phyloP scores from a whole-genome alignment of 2,797 vertebrate species.

The Pangasius larnaudii region DNA sequence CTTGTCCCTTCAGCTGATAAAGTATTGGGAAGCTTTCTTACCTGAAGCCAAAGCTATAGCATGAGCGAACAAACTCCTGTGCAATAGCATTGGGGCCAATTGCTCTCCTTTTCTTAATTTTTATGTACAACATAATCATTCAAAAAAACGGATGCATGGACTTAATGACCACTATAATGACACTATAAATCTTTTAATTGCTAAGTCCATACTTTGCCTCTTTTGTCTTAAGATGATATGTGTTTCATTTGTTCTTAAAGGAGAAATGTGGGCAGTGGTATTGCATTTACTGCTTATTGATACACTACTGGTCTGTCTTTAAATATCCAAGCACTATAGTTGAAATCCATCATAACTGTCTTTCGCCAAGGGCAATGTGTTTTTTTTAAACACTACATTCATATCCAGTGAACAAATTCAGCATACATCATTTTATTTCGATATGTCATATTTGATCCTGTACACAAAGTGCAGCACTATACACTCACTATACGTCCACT shows the following conservation, averaged over 20 bases:
- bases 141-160: conserved; percentile 72
- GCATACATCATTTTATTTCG: neutral
- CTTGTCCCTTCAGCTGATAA: conserved; percentile 85
- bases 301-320: conserved; percentile 82
- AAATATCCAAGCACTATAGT: conserved; percentile 37
- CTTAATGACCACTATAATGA: conserved; percentile 75
- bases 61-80: conserved; percentile 69
- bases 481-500: too few relatives aligned
- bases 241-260: conserved; percentile 46
- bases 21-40: conserved; percentile 97
- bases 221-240: conserved; percentile 75
- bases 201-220: conserved; percentile 54
- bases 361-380: neutral
- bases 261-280: conserved; percentile 7
- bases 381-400: conserved; percentile 3
- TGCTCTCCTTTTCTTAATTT: conserved; percentile 51
- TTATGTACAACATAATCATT: conserved; percentile 69
- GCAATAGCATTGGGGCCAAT: conserved; percentile 23
- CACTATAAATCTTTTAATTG: conserved; percentile 77
- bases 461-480: conserved; percentile 7
- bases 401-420: conserved; percentile 14
- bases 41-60: conserved; percentile 98
- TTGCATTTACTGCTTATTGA: conserved; percentile 82
- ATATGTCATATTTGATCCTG: neutral
- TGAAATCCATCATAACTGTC: neutral